phyloP scores from a whole-genome alignment of 1,140 invertebrate species.

The Triops cancriformis region DNA sequence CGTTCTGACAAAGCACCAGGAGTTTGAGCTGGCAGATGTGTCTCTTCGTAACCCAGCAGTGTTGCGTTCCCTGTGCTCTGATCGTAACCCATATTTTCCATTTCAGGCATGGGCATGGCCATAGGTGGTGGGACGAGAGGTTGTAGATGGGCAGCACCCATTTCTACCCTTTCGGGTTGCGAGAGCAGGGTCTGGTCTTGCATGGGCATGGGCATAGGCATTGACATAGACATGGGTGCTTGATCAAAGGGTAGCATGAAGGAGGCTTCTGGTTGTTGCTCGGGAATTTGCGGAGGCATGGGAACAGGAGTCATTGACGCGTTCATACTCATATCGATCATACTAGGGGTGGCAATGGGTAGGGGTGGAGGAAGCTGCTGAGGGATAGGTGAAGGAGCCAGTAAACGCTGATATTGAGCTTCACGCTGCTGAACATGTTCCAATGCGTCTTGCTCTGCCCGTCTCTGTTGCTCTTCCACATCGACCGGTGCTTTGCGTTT shows the following conservation, averaged over 20 bases:
- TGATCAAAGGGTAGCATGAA: conserved; percentile 25
- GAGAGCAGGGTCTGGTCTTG: conserved; percentile 1
- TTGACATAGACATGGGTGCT: not conserved
- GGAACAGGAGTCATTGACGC: conserved; percentile 24
- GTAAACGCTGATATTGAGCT: conserved; percentile 24
- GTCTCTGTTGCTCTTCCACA: conserved; percentile 22
- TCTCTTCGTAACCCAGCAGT: conserved; percentile 52
- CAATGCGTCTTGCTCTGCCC: conserved; percentile 10
- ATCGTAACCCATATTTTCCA: conserved; percentile 62
- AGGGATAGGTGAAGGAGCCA: conserved; percentile 29
- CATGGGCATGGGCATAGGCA: not conserved
- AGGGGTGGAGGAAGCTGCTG: conserved; percentile 34
- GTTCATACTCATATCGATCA: conserved; percentile 27
- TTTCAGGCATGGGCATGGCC: conserved; percentile 40
- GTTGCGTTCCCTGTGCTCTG: conserved; percentile 33
- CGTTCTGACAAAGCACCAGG: conserved; percentile 52
- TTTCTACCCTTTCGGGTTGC: not conserved
- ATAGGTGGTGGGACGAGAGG: conserved; percentile 17
- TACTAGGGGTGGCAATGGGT: conserved; percentile 32
- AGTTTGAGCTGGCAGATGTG: conserved; percentile 53
- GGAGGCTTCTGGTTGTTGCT: conserved; percentile 33
- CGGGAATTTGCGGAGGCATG: conserved; percentile 21
- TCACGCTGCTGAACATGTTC: conserved; percentile 25
- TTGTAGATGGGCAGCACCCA: not conserved
- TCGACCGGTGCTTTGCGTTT: conserved; percentile 23